Conservation (phyloP, 2,888 invertebrate genomes). For the Bimastos eiseni region DNA sequence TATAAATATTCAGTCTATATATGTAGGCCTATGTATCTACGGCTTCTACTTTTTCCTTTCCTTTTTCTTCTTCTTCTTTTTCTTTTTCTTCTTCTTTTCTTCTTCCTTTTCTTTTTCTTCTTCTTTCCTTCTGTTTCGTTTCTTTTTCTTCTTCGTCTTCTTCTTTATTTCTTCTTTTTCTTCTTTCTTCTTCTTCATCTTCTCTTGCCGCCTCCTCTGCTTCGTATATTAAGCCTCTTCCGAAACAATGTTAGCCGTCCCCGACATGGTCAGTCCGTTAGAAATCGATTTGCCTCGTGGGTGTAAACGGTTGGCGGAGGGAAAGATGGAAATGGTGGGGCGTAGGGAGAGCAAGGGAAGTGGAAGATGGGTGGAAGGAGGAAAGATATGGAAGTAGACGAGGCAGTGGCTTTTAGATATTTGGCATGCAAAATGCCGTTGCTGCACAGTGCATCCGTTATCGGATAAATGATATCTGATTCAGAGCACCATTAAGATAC, state of each 20-base stretch:
- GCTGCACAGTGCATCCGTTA: background rate
- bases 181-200: background rate
- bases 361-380: background rate
- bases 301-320: slow-evolving; percentile 15
- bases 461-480: background rate
- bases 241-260: background rate
- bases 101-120: background rate
- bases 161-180: background rate
- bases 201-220: background rate
- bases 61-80: background rate
- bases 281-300: slow-evolving; percentile 13
- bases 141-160: too few species aligned
- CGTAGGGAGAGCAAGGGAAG: background rate
- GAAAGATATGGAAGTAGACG: background rate
- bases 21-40: too few species aligned
- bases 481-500: background rate
- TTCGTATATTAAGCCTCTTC: background rate
- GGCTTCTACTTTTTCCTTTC: too few species aligned
- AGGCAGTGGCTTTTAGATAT: background rate
- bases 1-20: too few species aligned
- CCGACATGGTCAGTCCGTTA: background rate
- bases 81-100: background rate
- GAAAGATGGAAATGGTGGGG: background rate
- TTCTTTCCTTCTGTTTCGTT: too few species aligned
- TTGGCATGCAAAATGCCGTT: background rate